A percentile compares a stretch with the other conserved stretches of the same genome.
Conservation (phyloP, 2,113 vertebrate genomes). For the Barnardius zonarius region DNA sequence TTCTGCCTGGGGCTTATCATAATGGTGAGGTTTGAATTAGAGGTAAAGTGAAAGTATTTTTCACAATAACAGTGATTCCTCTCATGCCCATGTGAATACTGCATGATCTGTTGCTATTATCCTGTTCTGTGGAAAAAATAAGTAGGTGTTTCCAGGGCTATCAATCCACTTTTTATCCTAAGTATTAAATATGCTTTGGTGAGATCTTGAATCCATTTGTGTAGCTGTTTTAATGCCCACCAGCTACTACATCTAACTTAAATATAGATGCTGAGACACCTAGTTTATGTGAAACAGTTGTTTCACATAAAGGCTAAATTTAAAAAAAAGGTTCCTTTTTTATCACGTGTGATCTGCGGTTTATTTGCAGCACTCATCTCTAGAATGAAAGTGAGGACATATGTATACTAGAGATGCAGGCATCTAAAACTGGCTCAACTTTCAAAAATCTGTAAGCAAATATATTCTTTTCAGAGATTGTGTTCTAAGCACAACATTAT, state of each 20-base stretch:
- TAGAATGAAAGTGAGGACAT: neutral
- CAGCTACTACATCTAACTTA: neutral
- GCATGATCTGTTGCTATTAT: neutral
- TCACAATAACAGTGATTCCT: neutral
- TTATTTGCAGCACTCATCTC: neutral
- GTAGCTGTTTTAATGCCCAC: neutral
- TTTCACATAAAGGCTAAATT: neutral
- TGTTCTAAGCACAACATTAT: neutral
- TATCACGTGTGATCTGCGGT: fast-evolving
- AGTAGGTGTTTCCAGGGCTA: neutral
- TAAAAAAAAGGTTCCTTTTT: neutral
- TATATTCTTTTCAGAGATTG: neutral
- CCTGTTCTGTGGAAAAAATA: neutral
- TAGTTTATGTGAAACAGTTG: neutral
- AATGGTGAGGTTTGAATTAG: neutral
- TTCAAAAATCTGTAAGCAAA: neutral
- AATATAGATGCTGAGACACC: neutral
- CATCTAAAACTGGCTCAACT: neutral
- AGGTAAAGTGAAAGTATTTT: neutral
- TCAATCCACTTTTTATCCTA: neutral
- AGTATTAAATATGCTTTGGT: neutral
- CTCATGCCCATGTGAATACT: neutral
- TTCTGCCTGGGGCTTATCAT: fast-evolving
- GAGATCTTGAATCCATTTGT: neutral
- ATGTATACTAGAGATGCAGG: neutral